Base-by-base conservation (phyloP, 2,797 vertebrate species). In the Enteromius radiatus region DNA sequence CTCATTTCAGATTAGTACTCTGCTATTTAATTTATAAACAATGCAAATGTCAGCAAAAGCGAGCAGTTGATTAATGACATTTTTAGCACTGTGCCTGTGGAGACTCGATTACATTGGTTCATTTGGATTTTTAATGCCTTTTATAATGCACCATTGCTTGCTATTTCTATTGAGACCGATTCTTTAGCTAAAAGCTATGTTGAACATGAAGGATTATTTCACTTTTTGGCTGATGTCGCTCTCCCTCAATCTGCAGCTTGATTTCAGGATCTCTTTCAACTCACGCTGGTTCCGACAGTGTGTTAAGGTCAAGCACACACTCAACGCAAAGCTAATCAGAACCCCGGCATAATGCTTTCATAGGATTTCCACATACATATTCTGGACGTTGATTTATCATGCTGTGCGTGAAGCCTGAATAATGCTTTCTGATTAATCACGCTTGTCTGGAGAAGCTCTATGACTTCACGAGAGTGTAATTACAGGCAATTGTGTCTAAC, bases 241-340 rank as follows among this genome's bases (percentile, higher is more conserved):
- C 36, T 47, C 49, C 23, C 6, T 80, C 56, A 47, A 28, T 28
- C 71, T 69, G 19, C 28, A 38, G 28, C 36, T 12, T 43, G 33
- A 56, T 64, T 76, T 54, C 47, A 45, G 26, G 15, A 33, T 65
- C 59, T 75, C 31, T 69, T 61, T 45, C 33, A 52, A 1, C 23
- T 71, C 52, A 33, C 45, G 69, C 21, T 31, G 79, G 3, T 64
- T 81, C 19, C 52, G 15, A 33, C 87, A 89, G 86, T 89, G 90
- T 89, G 90, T 91, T 89, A 86, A 90, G 90, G 85, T 84, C 86
- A 70, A 69, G 75, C 38, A 63, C n/a, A n/a, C 26, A 73, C 15
- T 41, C 38, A 28, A 19, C 19, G 38, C 7, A 45, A 76, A 59
- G 52, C 33, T 54, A 70, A 45, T 70, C 36, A 79, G 52, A 45